Evolutionary conservation across 2,888 invertebrate species (phyloP), one percentile per base, ranked within the genome.

Genomic region (Coenonympha arcania): DNA sequence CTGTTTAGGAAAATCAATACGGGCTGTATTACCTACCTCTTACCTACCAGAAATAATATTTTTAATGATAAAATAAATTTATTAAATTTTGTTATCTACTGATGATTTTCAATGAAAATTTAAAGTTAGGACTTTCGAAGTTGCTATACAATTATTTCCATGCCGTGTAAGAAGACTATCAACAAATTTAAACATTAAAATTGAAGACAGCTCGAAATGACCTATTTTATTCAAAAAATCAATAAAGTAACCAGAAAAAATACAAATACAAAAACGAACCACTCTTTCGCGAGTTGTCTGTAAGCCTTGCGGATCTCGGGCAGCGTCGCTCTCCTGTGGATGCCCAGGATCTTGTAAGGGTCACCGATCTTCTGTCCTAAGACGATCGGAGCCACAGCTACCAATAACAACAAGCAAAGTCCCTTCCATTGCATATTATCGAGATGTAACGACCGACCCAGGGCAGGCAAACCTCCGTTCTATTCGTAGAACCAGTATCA

Each of bases 251-350:
- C 22, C 26, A 34, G 34, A n/a, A 19, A 20, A 26, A 41, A 34
- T 39, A 19, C 15, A 15, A 48, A 22, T 20, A 30, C 39, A 15
- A 28, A 33, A 33, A 37, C 79, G 83, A 77, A 95, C 95, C 96
- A 96, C 90, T 95, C 94, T 79, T 94, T 96, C 13, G 93, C 97
- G 58, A 96, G 87, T 72, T 93, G 91, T 71, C 93, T 95, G 72
- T 97, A 98, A 3, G 96, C 94, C 74, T 92, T 93, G 59, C 95
- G 90, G 61, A 98, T 95, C 65, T 97, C 96, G 58, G 91, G 90
- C 36, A 90, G 72, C n/a, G 90, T 88, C 6, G 96, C 93, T 65
- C 90, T 89, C 62, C 89, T 89, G 61, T 89, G 88, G 37, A 97
- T 87, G 5, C 95, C 95, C 53, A 97, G 87, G 68, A 93, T 92